Base-by-base conservation (phyloP, 2,797 vertebrate species). In the Urosaurus nigricauda region DNA sequence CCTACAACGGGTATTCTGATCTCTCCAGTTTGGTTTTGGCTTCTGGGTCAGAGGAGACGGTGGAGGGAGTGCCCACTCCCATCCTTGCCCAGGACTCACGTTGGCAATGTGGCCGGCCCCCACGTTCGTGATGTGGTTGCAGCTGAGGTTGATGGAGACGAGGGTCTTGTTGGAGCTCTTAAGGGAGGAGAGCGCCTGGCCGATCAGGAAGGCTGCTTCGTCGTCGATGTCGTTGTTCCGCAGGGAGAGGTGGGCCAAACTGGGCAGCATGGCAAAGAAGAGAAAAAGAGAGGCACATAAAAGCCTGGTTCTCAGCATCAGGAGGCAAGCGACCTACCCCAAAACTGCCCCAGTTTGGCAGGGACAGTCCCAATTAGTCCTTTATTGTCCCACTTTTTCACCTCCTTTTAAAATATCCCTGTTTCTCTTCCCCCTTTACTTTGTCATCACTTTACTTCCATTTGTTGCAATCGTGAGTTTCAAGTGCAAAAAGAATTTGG, bases 101-200 rank as follows among this genome's bases (percentile, higher is more conserved):
- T 98, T 90, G 0, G 98, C 98, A 0, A 99, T 96, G 93, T 97
- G 82, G 68, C 91, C 35, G 0, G 98, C 98, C 1, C 98, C 98
- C 51, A 80, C 68, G 87, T 99, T 98, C 0, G 97, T 96, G n/a
- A 99, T 97, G 90, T 82, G 94, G 91, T 99, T 99, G 95, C 98
- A 99, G 26, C 96, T 96, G 93, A 99, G 95, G 91, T 97, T 98
- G 91, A 99, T 97, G 0, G 96, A 97, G 60, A 95, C n/a, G 0
- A 99, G 96, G 83, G 92, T 97, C 83, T 93, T 97, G 95, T 97
- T 98, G 93, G 96, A 86, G 82, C 93, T 94, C 75, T 73, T 92
- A 84, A 91, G 37, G 0, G 96, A 97, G 35, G 97, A 98, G 68
- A 99, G 96, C 1, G 97, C 97, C 14, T 92, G 96, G 35, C 98